Evolutionary conservation across 1,140 invertebrate genomes (phyloP), one percentile per base, ranked within the genome.

Genomic region (Drosophila ambigua): DNA sequence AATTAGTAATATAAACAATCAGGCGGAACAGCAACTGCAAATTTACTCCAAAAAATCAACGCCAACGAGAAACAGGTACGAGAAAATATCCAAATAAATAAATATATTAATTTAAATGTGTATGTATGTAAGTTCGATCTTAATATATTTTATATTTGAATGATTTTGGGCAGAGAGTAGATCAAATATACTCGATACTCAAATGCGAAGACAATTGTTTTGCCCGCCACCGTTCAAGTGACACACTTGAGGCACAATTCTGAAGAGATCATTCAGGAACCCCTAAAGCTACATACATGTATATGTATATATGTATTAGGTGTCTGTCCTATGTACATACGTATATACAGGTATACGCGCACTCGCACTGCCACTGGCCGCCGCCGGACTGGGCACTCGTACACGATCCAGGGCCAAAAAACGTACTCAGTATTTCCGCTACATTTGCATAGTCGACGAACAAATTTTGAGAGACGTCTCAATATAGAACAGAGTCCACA

Each of bases 371-470:
- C 9, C 9, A 35, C 31, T 11, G 31, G 31, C 31, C 31, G 11
- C 9, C 4, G 31, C 31, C 31, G 11, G 11, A 9, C 31, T 9
- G 31, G 31, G 11, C 11, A 39, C 35, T 39, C 35, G 35, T 39
- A 39, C 11, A 51, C 61, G 60, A 58, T 69, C 64, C 67, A 69
- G 39, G 57, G 49, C 59, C 67, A 57, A 69, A 66, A 20, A 20
- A 20, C 20, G 51, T 73, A 71, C 77, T 74, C 50, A 52, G 66
- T 81, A 68, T 87, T 87, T 87, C 83, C 83, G 83, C 79, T 79
- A 89, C 83, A 87, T 87, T 87, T 83, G 79, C 83, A 87, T 87
- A 82, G 74, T 20, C 72, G 11, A 13, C 35, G 35, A 39, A 13
- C 35, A 39, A 11, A 7, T 28, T 39, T 11, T 13, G 11, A 13